Conservation (phyloP, 2,888 invertebrate genomes). For the Schizotus pectinicornis region DNA sequence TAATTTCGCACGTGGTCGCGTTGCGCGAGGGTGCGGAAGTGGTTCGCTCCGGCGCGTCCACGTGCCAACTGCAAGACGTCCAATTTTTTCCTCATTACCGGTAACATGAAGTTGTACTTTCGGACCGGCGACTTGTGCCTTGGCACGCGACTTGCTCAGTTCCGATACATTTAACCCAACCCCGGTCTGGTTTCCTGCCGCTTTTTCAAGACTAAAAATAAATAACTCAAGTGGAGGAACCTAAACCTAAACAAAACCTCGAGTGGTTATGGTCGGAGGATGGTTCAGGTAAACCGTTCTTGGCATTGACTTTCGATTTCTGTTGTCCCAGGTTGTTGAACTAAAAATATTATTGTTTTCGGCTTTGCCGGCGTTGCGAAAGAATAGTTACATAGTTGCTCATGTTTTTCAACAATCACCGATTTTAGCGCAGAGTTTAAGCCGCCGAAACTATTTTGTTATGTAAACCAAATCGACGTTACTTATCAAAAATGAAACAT, state of each 20-base stretch:
- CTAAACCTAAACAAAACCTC: too few relatives aligned
- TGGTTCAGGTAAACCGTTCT: conserved; percentile 4
- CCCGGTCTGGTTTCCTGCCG: too few relatives aligned
- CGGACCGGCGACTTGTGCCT: conserved; percentile 35
- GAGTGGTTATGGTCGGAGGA: too few relatives aligned
- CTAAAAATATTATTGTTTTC: conserved; percentile 14
- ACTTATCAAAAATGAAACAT: too few relatives aligned
- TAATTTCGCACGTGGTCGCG: not conserved
- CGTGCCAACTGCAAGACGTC: conserved; percentile 26
- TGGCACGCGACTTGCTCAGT: conserved; percentile 34
- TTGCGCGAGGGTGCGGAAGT: conserved; percentile 14
- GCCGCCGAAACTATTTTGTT: too few relatives aligned
- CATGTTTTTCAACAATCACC: too few relatives aligned
- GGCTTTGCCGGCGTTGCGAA: too few relatives aligned
- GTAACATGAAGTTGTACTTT: conserved; percentile 42
- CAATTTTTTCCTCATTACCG: conserved; percentile 27
- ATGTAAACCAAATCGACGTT: too few relatives aligned
- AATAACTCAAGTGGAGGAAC: too few relatives aligned
- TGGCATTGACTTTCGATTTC: conserved; percentile 24
- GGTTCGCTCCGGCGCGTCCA: conserved; percentile 35
- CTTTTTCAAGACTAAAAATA: too few relatives aligned
- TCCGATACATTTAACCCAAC: not conserved
- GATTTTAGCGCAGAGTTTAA: too few relatives aligned
- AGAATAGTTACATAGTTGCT: too few relatives aligned
- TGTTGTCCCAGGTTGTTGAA: conserved; percentile 17